Conservation (phyloP, 2,113 vertebrate genomes). For the Phoxinus phoxinus region DNA sequence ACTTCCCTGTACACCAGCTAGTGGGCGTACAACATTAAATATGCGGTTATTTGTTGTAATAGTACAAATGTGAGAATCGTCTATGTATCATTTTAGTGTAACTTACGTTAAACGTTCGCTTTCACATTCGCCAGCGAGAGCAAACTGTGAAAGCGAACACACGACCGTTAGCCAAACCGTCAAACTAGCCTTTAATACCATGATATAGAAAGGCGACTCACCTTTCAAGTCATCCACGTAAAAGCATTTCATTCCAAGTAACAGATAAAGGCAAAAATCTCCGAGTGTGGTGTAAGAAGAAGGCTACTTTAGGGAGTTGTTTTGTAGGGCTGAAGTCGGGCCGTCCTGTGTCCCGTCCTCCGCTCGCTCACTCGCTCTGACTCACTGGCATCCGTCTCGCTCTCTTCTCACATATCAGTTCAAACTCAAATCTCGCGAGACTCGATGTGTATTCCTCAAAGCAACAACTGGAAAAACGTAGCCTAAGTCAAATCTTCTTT, state of each 20-base stretch:
- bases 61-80: too few relatives aligned
- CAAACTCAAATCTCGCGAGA: constrained; percentile 47
- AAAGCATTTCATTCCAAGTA: constrained; percentile 54
- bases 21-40: background rate
- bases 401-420: constrained; percentile 18
- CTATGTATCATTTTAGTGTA: background rate
- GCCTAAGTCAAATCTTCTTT: background rate
- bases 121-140: background rate
- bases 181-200: background rate
- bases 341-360: constrained; percentile 29
- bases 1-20: background rate
- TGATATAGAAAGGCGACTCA: constrained; percentile 8
- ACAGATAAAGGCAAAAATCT: background rate
- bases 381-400: constrained; percentile 43
- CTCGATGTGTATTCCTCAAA: background rate
- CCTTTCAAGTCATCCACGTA: constrained; percentile 48
- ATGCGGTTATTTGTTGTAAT: background rate
- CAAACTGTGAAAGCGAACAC: background rate
- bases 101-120: background rate
- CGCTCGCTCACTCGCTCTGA: background rate
- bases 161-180: constrained; percentile 11
- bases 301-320: constrained; percentile 13
- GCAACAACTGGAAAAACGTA: background rate
- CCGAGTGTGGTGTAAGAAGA: background rate
- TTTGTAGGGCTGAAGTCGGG: constrained; percentile 28